Evolutionary conservation across 2,113 vertebrate genomes (phyloP).

Genomic region (Trinectes maculatus): DNA sequence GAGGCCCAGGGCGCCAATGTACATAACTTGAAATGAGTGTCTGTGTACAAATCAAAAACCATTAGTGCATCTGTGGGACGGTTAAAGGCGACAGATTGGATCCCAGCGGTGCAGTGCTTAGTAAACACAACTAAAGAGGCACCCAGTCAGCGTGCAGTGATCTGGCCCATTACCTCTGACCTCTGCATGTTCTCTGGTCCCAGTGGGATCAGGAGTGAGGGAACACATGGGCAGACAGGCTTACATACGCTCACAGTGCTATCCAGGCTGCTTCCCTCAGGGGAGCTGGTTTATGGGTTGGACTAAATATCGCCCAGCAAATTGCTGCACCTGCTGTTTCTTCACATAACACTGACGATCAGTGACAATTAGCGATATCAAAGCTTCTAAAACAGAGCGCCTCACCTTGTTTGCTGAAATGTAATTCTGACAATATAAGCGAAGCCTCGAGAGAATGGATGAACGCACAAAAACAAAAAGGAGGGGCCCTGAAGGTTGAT

Average conservation of each 20-base stretch:
- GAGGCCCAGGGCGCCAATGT: slow-evolving; percentile 12
- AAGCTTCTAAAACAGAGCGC: neutral
- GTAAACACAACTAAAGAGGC: slow-evolving; percentile 64
- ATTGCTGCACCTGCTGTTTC: slow-evolving; percentile 46
- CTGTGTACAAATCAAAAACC: slow-evolving; percentile 49
- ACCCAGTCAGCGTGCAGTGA: slow-evolving; percentile 47
- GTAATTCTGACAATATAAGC: neutral
- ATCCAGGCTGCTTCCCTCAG: slow-evolving; percentile 18
- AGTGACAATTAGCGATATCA: slow-evolving; percentile 25
- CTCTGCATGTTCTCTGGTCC: slow-evolving; percentile 56
- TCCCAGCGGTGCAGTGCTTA: slow-evolving; percentile 61
- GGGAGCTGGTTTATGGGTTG: slow-evolving; percentile 34
- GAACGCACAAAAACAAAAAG: neutral
- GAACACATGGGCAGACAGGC: slow-evolving; percentile 66
- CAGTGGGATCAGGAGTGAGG: slow-evolving; percentile 28
- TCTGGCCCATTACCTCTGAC: slow-evolving; percentile 70
- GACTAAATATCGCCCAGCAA: slow-evolving; percentile 34
- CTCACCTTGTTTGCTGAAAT: neutral
- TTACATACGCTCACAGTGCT: slow-evolving; percentile 64
- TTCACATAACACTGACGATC: slow-evolving; percentile 26
- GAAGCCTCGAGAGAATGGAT: slow-evolving; percentile 14
- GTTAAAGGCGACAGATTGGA: slow-evolving; percentile 57
- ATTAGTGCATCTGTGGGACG: slow-evolving; percentile 49
- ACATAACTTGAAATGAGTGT: slow-evolving; percentile 35
- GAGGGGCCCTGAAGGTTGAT: slow-evolving; percentile 7